Evolutionary conservation across 2,888 invertebrate genomes (phyloP).

Genomic region (Mesodorylaimus sp.): DNA sequence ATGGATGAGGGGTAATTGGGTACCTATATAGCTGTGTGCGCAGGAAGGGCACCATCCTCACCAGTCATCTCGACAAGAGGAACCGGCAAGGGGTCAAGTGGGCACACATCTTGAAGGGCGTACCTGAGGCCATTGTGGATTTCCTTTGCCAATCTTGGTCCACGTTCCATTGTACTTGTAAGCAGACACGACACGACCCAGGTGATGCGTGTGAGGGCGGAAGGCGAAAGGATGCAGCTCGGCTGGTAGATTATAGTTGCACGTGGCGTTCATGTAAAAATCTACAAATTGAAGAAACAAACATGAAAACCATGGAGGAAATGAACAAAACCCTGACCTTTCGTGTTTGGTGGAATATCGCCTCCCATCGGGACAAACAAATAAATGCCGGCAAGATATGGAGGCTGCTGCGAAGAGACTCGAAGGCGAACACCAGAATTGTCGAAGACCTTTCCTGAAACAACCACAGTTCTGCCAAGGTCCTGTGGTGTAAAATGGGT

Average conservation of each 20-base stretch:
- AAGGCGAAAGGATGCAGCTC: conserved; percentile 40
- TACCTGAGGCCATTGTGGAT: conserved; percentile 45
- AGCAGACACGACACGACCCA: conserved; percentile 32
- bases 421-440: conserved; percentile 33
- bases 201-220: conserved; percentile 40
- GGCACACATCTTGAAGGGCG: too few species aligned
- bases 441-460: conserved; percentile 30
- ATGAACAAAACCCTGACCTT: conserved; percentile 18
- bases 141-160: conserved; percentile 37
- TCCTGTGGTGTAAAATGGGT: not conserved
- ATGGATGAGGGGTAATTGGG: conserved; percentile 5
- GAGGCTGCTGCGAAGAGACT: conserved; percentile 19
- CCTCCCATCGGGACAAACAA: conserved; percentile 25
- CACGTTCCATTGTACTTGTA: conserved; percentile 31
- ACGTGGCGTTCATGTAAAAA: conserved; percentile 37
- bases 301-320: not conserved
- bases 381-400: conserved; percentile 31
- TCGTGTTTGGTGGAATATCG: conserved; percentile 29
- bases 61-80: too few species aligned
- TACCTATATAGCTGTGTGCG: not conserved
- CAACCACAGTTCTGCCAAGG: not conserved
- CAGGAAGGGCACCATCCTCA: too few species aligned
- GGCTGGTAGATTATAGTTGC: conserved; percentile 30
- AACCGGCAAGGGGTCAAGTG: too few species aligned
- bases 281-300: conserved; percentile 24